Percentiles rank a stretch among this genome's conserved stretches.
phyloP scores from a whole-genome alignment of 2,888 invertebrate genomes.

The Coleophora deauratella region DNA sequence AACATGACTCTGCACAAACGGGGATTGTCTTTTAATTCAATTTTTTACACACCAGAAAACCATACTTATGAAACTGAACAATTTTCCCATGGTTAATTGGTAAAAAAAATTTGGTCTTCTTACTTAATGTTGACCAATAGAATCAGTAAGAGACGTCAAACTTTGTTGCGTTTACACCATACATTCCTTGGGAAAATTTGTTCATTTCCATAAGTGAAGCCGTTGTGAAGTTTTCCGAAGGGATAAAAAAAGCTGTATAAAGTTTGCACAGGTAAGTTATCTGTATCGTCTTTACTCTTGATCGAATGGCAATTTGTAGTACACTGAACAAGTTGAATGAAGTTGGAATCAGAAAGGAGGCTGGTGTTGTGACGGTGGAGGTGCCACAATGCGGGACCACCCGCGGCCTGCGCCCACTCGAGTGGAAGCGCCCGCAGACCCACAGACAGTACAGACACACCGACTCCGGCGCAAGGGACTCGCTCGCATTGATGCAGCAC shows the following conservation, averaged over 20 bases:
- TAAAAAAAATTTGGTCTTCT: too few species aligned
- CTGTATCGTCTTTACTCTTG: not conserved
- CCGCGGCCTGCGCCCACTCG: constrained; percentile 51
- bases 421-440: constrained; percentile 40
- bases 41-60: too few species aligned
- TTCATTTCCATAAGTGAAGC: too few species aligned
- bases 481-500: constrained; percentile 30
- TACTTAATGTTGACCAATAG: too few species aligned
- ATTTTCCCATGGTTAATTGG: too few species aligned
- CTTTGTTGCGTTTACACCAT: too few species aligned
- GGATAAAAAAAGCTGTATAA: too few species aligned
- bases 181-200: too few species aligned
- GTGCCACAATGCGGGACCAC: constrained; percentile 53
- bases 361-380: constrained; percentile 46
- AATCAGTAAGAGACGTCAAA: too few species aligned
- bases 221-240: too few species aligned
- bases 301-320: not conserved
- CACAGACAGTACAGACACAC: constrained; percentile 15
- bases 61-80: not conserved
- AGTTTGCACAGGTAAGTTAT: not conserved
- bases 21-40: too few species aligned
- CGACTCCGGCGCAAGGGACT: constrained; percentile 29
- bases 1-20: too few species aligned
- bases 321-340: constrained; percentile 1
- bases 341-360: constrained; percentile 14